These are phyloP conservation scores for Xenopus laevis DNA, from an alignment of 2,113 vertebrate species.

Conservation along the genomic window DNA sequence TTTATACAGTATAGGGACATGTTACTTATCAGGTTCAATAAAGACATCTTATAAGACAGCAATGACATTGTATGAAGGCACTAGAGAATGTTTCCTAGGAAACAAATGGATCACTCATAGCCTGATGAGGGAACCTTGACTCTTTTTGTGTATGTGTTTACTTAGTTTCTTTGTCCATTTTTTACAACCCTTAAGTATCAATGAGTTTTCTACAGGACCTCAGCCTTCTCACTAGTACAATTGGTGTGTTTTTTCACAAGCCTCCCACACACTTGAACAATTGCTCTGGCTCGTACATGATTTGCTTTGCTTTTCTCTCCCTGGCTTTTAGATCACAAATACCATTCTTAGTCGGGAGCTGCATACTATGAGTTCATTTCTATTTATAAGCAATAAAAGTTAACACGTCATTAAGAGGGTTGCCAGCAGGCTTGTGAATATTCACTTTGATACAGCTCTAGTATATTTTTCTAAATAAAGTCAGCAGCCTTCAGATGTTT, in stretches of 20 bases:
- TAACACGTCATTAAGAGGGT: not conserved
- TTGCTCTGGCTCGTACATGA: not conserved
- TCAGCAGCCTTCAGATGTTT: no score
- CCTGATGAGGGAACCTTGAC: constrained; percentile 14
- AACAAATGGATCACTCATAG: constrained; percentile 19
- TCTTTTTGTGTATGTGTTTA: constrained; percentile 3
- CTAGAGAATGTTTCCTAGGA: constrained; percentile 9
- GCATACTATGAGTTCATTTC: not conserved
- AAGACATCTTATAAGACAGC: not conserved
- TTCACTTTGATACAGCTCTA: no score
- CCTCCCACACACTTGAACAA: not conserved
- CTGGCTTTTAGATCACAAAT: not conserved
- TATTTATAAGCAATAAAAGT: not conserved
- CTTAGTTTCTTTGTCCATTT: constrained; percentile 6
- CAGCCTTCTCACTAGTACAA: not conserved
- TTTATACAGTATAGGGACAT: no score
- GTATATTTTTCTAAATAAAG: no score
- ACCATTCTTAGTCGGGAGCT: not conserved
- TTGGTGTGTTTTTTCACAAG: not conserved
- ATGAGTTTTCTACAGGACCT: not conserved
- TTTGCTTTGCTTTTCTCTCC: not conserved
- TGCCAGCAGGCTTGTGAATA: no score
- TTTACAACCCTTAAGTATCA: constrained; percentile 6
- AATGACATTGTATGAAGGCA: not conserved
- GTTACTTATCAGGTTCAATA: not conserved